These are phyloP conservation scores for Lindbergichthys nudifrons DNA, from an alignment of 2,797 vertebrate species.

Conservation along the genomic window DNA sequence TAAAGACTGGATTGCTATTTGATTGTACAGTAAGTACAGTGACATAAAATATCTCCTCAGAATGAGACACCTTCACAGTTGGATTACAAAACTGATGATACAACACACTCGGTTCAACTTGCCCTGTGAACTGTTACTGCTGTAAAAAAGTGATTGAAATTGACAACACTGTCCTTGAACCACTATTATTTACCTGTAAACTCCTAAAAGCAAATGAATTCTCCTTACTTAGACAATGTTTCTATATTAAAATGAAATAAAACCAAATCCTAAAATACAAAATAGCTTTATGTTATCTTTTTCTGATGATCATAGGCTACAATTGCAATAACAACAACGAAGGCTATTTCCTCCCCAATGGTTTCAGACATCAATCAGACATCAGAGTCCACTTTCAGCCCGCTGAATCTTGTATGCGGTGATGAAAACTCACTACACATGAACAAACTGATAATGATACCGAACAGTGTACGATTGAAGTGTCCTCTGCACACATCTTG, in stretches of 20 bases:
- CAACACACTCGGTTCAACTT: not conserved
- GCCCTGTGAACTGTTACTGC: not conserved
- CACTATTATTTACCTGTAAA: not conserved
- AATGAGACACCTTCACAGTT: not conserved
- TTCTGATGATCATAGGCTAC: not conserved
- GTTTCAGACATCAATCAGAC: not conserved
- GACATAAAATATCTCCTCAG: not conserved
- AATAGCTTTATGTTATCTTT: not conserved
- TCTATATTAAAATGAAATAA: not conserved
- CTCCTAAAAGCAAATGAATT: not conserved
- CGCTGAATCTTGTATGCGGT: not conserved
- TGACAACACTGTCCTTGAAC: not conserved
- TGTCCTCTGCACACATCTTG: not conserved
- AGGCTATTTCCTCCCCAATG: not conserved
- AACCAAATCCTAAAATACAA: not conserved
- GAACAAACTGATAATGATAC: not conserved
- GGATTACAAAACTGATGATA: not conserved
- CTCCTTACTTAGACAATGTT: not conserved
- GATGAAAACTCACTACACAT: not conserved
- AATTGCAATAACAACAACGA: not conserved
- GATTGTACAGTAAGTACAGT: not conserved
- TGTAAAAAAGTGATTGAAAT: not conserved
- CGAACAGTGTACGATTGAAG: not conserved
- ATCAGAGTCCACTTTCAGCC: not conserved
- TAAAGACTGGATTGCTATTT: not conserved